Base-by-base conservation (phyloP, 2,113 vertebrate genomes). In the Corythoichthys haematopterus region DNA sequence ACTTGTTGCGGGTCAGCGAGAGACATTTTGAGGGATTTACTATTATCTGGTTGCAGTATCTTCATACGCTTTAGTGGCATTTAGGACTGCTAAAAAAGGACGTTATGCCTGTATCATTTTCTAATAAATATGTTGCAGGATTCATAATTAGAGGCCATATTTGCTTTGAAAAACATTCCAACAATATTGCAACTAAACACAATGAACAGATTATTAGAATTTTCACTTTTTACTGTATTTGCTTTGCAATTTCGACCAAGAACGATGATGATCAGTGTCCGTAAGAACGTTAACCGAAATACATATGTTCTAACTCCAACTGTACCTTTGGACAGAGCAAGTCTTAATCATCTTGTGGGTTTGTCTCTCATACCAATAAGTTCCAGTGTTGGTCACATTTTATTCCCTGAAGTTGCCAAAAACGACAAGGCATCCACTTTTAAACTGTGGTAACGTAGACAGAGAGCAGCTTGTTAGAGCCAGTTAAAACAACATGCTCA, bases 401-500 rank as follows among this genome's bases (percentile, higher is more conserved):
- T n/a, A 76, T 68, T 76, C 77, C 71, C 69, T 47, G 38, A 77
- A 85, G 77, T 84, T 81, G 75, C 77, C 80, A 82, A 85, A 85
- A 84, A 76, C 81, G 71, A 87, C 88, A 87, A 55, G 66, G 81
- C 81, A 81, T 88, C 70, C 74, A 85, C 83, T 86, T 83, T 86
- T 84, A 84, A 86, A 87, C 77, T 88, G 77, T 59, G 71, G 78
- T 84, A 83, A 87, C 82, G 81, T 76, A 87, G 80, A 91, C 90
- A 91, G 87, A 91, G 86, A 79, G 83, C 45, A 70, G 76, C 84
- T 88, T 92, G 91, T 92, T 87, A 77, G 80, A 65, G 60, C 77
- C 86, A 87, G 89, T 89, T 90, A 89, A 72, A 88, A 88, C 83
- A 90, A 88, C 90, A 88, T 38, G 60, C 60, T 62, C 56, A 76